A percentile compares a stretch with the other conserved stretches of the same genome.
Conservation (phyloP, 2,113 vertebrate genomes). For the Anguilla japonica region DNA sequence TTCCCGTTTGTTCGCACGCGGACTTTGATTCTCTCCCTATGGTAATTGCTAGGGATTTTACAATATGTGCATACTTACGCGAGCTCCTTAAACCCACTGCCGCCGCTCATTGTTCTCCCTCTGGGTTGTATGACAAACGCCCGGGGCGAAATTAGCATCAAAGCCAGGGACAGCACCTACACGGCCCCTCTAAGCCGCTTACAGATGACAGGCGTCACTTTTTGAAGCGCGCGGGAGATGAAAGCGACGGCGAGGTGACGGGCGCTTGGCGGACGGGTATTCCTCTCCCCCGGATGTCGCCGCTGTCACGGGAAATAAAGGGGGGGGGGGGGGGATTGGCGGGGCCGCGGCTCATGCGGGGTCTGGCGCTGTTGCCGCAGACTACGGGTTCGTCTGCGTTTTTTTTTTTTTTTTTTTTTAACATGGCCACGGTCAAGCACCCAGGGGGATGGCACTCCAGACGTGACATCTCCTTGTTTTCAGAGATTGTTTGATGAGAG, state of each 20-base stretch:
- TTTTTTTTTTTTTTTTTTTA: neutral
- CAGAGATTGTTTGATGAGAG: no score
- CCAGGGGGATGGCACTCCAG: neutral
- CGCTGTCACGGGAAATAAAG: slow-evolving; percentile 60
- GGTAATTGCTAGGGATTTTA: slow-evolving; percentile 78
- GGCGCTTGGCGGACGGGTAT: slow-evolving; percentile 65
- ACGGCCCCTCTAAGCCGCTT: slow-evolving; percentile 78
- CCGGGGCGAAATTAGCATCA: slow-evolving; percentile 77
- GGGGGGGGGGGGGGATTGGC: slow-evolving; percentile 46
- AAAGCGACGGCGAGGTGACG: slow-evolving; percentile 71
- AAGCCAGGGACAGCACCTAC: slow-evolving; percentile 75
- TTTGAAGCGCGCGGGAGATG: slow-evolving; percentile 73
- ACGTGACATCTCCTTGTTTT: slow-evolving; percentile 1
- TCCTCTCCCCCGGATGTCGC: slow-evolving; percentile 60
- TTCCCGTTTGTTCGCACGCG: slow-evolving; percentile 68
- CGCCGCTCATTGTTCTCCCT: slow-evolving; percentile 83
- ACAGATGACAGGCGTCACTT: slow-evolving; percentile 76
- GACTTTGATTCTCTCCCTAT: slow-evolving; percentile 83
- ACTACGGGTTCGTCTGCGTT: neutral
- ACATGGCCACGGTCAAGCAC: neutral
- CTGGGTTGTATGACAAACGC: slow-evolving; percentile 84
- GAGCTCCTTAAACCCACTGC: slow-evolving; percentile 69
- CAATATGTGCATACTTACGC: slow-evolving; percentile 75
- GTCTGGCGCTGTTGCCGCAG: slow-evolving; percentile 39
- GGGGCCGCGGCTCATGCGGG: slow-evolving; percentile 54